A percentile compares a stretch with the other conserved stretches of the same genome.
Conservation (phyloP, 2,113 vertebrate genomes). For the Elaphurus davidianus region DNA sequence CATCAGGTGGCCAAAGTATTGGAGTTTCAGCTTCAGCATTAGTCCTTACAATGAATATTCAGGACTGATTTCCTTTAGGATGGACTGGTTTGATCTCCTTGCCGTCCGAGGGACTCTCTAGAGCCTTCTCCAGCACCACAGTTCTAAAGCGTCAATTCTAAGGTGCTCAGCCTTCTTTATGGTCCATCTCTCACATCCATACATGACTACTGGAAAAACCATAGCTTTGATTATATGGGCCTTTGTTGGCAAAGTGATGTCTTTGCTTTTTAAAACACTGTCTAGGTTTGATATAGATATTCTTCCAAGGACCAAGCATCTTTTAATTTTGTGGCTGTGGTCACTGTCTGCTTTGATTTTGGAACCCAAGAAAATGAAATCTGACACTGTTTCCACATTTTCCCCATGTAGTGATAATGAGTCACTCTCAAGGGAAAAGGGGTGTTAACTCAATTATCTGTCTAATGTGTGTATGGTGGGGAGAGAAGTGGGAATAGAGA, state of each 20-base stretch:
- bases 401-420: background rate
- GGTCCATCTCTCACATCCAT: background rate
- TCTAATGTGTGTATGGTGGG: background rate
- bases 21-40: background rate
- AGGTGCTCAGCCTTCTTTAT: background rate
- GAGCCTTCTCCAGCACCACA: background rate
- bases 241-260: background rate
- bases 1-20: background rate
- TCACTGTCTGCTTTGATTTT: background rate
- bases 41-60: background rate
- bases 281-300: background rate
- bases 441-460: background rate
- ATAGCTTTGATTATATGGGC: background rate
- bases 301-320: background rate
- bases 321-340: background rate
- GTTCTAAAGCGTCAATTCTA: fast-evolving
- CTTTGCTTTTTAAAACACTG: background rate
- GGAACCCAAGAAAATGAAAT: background rate
- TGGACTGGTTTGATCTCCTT: background rate
- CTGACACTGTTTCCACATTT: background rate
- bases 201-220: background rate
- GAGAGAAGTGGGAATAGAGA: background rate
- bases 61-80: background rate
- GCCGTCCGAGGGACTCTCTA: background rate
- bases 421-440: background rate